Evolutionary conservation across 2,797 vertebrate genomes (phyloP), one percentile per base, ranked within the genome.

Genomic region (Bradypodion pumilum): DNA sequence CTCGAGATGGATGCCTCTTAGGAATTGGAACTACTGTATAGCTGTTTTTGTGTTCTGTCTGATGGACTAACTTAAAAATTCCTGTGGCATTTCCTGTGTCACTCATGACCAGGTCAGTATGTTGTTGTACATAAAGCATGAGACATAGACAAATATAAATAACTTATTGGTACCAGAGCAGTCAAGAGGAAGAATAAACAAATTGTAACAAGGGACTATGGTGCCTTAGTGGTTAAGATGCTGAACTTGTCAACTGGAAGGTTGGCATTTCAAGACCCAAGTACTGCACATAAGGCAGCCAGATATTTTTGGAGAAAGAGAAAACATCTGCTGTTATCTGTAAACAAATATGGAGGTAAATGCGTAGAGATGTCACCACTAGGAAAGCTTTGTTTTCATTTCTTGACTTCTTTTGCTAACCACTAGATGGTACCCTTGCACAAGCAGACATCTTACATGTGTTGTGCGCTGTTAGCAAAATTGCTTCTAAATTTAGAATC

Each of bases 351-450:
- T 52, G 16, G 42, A 60, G 5, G 32, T 32, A 65, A 68, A 42
- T 32, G 23, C 23, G 23, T 7, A 29, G 15, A 16, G 13, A 46
- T 35, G 68, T 21, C 80, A 10, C 0, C 8, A 32, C 6, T 13
- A 46, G 70, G 37, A 2, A 3, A 82, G 9, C 16, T 0, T 5
- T 8, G 12, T 65, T 80, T 62, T 16, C 16, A 63, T 82, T 81
- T 2, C 25, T 0, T 4, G 42, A 78, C 75, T 83, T 88, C 89
- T 8, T 32, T 46, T 79, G 91, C 84, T 27, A 59, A 52, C 95
- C 96, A 94, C 93, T 68, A 96, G 96, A 83, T 95, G 96, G 96
- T 89, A 92, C 0, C 49, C 81, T 93, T 94, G 91, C 66, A 88
- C 90, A 94, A 81, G 25, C 85, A 90, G 83, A 92, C 19, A 60